Base-by-base conservation (phyloP, 2,888 invertebrate species). In the Epinotia demarniana region DNA sequence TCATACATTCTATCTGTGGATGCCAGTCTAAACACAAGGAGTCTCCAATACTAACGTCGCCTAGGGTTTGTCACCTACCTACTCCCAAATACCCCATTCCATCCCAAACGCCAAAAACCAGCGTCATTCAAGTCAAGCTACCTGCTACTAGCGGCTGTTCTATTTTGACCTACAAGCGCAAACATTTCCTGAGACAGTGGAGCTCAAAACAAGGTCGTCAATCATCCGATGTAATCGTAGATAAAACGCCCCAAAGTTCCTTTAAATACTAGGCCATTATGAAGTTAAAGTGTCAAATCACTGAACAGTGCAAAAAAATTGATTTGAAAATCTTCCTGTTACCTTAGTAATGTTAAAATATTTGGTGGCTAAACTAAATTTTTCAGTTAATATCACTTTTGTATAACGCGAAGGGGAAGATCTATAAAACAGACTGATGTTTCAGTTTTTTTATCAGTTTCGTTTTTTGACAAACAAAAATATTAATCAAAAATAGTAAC, bases 241-340 rank as follows among this genome's bases (percentile, higher is more conserved):
- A 18, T 19, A 12, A 57, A 57, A 11, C 19, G 19, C 19, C 19
- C 11, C 19, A 19, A 19, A 57, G 19, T n/a, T 5, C 53, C 53
- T 58, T 19, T 60, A 6, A 61, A 27, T 23, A 61, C 27, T 13
- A 63, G 12, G 27, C 18, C 53, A n/a, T 66, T 53, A 2, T 19
- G 23, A 55, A 19, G 2, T 33, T 53, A 13, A 13, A 43, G 72
- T 75, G 75, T 75, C 75, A 71, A 72, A 66, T 62, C 75, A 75
- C 75, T 11, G 6, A 58, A 53, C 23, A 61, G 18, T 67, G 19
- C 8, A 62, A 16, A 72, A 11, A 46, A 9, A 62, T 57, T 4
- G 12, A 46, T 61, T 57, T 72, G 46, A 62, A 67, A 39, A 71
- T 33, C 55, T 67, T 72, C 61, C 61, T 62, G 75, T 75, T 72